These are phyloP conservation scores for Zophobas morio DNA, from an alignment of 1,140 invertebrate genomes.

Conservation along the genomic window DNA sequence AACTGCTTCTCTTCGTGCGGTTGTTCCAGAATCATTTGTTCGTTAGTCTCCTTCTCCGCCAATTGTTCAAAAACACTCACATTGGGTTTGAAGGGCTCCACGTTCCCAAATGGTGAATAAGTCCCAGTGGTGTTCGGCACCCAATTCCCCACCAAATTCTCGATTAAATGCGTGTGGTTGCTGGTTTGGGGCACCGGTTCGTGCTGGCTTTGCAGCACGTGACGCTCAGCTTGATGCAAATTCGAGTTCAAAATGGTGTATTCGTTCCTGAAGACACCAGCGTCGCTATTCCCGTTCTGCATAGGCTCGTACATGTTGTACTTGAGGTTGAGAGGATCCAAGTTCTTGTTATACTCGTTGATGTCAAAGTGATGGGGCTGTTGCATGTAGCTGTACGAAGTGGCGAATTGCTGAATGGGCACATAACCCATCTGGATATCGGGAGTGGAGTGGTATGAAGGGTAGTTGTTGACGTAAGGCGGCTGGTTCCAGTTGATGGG, in stretches of 20 bases:
- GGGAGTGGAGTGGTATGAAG: constrained; percentile 46
- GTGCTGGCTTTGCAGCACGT: constrained; percentile 39
- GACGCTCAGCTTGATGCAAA: constrained; percentile 19
- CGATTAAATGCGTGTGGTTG: constrained; percentile 72
- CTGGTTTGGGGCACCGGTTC: constrained; percentile 44
- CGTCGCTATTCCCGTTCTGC: constrained; percentile 48
- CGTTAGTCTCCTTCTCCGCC: constrained; percentile 48
- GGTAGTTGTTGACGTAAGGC: constrained; percentile 62
- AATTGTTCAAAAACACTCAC: constrained; percentile 57
- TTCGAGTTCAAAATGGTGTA: constrained; percentile 37
- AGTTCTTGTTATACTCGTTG: constrained; percentile 27
- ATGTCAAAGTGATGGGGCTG: constrained; percentile 50
- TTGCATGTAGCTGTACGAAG: constrained; percentile 57
- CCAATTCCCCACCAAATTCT: constrained; percentile 87
- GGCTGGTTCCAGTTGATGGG: constrained; percentile 60
- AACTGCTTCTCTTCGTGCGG: constrained; percentile 56
- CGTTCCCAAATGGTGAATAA: constrained; percentile 84
- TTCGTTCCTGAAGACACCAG: constrained; percentile 49
- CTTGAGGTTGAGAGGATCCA: constrained; percentile 36
- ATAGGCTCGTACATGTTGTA: constrained; percentile 52
- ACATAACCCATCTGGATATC: constrained; percentile 51
- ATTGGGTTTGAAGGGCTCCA: constrained; percentile 61
- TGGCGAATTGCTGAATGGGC: constrained; percentile 54
- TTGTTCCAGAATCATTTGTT: constrained; percentile 44
- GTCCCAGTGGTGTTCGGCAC: constrained; percentile 85